Conservation (phyloP, 2,888 invertebrate genomes). For the Melolontha melolontha region DNA sequence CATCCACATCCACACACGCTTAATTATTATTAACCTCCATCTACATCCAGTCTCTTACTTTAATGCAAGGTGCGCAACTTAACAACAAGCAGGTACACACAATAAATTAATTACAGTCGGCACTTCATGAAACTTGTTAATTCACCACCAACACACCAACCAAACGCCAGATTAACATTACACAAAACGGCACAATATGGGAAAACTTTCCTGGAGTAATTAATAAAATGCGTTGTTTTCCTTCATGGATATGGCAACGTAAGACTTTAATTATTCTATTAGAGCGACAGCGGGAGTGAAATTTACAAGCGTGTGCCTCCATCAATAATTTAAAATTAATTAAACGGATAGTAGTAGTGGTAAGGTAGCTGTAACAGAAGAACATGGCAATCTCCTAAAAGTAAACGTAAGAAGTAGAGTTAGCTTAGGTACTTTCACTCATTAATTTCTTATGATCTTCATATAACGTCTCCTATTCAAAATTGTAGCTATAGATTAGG, state of each 20-base stretch:
- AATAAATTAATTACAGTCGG: slow-evolving; percentile 44
- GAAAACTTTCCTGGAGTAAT: not conserved
- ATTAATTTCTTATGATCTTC: not conserved
- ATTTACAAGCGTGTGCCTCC: slow-evolving; percentile 4
- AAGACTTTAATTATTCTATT: slow-evolving; percentile 30
- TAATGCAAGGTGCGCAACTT: slow-evolving; percentile 10
- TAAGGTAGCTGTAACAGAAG: slow-evolving; percentile 2
- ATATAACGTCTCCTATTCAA: no score
- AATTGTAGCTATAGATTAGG: no score
- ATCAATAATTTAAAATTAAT: not conserved
- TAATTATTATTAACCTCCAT: slow-evolving; percentile 30
- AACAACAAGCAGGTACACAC: slow-evolving; percentile 44
- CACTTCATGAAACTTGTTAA: slow-evolving; percentile 43
- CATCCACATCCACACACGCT: slow-evolving; percentile 8
- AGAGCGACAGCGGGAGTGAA: slow-evolving; percentile 14
- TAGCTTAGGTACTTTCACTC: not conserved
- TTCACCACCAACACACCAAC: slow-evolving; percentile 28
- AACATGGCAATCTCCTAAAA: slow-evolving; percentile 8
- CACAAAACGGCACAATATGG: slow-evolving; percentile 13
- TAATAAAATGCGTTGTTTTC: slow-evolving; percentile 29
- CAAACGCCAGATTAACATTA: slow-evolving; percentile 40
- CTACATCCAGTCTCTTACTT: slow-evolving; percentile 9
- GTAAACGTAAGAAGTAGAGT: slow-evolving; percentile 12
- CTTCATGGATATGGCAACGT: slow-evolving; percentile 12
- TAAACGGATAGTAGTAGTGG: no score